Conservation (phyloP, 2,888 invertebrate species). For the Chaetogeoica ovagalla region DNA sequence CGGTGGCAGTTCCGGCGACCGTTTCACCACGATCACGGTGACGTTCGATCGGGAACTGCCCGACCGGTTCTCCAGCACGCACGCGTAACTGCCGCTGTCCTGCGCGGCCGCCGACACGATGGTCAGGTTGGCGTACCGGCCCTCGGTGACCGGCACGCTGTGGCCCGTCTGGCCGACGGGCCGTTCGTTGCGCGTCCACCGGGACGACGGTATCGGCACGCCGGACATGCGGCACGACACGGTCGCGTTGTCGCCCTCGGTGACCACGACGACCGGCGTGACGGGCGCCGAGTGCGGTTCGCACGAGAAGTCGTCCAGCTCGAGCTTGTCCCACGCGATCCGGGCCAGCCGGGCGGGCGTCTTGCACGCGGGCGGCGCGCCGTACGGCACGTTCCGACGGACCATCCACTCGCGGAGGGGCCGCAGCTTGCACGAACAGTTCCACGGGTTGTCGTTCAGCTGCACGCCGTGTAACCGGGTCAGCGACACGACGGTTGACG, state of each 20-base stretch:
- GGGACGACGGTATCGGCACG: conserved; percentile 54
- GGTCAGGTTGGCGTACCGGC: conserved; percentile 73
- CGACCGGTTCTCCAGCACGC: conserved; percentile 79
- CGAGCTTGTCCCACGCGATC: conserved; percentile 75
- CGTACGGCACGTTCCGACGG: conserved; percentile 74
- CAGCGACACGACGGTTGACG: conserved; percentile 70
- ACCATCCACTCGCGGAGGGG: conserved; percentile 80
- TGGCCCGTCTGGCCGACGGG: conserved; percentile 18
- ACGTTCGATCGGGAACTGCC: conserved; percentile 76
- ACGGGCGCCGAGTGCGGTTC: conserved; percentile 71
- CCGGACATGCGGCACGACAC: conserved; percentile 59
- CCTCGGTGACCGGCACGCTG: conserved; percentile 56
- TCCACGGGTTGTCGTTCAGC: conserved; percentile 79
- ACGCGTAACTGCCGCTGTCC: conserved; percentile 76
- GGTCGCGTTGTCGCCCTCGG: conserved; percentile 74
- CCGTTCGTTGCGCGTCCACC: conserved; percentile 54
- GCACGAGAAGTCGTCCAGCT: conserved; percentile 79
- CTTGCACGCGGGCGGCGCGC: conserved; percentile 71
- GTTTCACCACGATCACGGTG: conserved; percentile 67
- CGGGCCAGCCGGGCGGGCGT: conserved; percentile 68
- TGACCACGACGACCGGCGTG: conserved; percentile 66
- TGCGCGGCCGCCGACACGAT: conserved; percentile 73
- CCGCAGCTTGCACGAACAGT: conserved; percentile 76
- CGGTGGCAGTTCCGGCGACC: conserved; percentile 61
- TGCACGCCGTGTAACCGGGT: conserved; percentile 74